Evolutionary conservation across 2,113 vertebrate species (phyloP).

Genomic region (Gavialis gangeticus): DNA sequence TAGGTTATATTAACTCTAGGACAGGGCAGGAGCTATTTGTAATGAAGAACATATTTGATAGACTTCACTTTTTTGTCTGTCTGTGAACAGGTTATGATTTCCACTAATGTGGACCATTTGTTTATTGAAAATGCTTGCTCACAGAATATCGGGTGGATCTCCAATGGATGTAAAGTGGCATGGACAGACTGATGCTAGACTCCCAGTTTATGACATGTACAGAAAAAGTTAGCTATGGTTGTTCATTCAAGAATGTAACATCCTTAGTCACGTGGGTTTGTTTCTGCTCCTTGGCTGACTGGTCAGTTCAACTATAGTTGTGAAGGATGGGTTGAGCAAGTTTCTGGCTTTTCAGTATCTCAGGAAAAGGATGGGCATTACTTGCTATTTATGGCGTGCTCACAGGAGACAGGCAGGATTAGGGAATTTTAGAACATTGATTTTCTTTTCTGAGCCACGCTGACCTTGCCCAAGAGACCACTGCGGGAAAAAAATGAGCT

Average conservation of each 20-base stretch:
- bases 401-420: not conserved
- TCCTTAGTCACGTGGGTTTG: not conserved
- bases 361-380: not conserved
- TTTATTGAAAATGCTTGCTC: not conserved
- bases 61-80: not conserved
- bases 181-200: not conserved
- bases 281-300: not conserved
- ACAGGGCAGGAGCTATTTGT: not conserved
- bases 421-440: not conserved
- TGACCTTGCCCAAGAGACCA: not conserved
- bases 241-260: not conserved
- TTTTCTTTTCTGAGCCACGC: not conserved
- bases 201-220: not conserved
- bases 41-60: not conserved
- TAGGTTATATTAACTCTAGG: not conserved
- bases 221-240: not conserved
- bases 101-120: not conserved
- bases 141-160: not conserved
- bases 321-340: not conserved
- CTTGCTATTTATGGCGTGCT: not conserved
- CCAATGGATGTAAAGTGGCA: not conserved
- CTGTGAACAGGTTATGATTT: not conserved
- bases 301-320: not conserved
- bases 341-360: not conserved
- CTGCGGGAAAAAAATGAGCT: not conserved